These are phyloP conservation scores for Thamnaconus septentrionalis DNA, from an alignment of 2,113 vertebrate genomes.

Conservation along the genomic window DNA sequence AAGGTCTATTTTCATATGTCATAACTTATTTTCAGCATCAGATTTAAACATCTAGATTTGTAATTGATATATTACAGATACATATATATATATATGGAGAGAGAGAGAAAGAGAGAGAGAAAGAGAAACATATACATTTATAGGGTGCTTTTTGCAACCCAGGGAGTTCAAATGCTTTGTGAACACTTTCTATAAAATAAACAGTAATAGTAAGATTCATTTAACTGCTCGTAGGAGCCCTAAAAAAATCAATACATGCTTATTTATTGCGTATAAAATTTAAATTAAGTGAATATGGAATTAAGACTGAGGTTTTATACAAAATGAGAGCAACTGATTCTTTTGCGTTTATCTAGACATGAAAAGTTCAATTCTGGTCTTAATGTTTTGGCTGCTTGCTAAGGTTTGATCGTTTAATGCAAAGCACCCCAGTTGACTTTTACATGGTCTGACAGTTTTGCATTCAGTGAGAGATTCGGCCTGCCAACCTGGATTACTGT, in stretches of 20 bases:
- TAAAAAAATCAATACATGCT: conserved; percentile 22
- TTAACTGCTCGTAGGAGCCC: conserved; percentile 21
- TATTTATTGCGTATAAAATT: conserved; percentile 42
- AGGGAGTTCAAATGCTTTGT: too few relatives aligned
- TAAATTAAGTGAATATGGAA: not conserved
- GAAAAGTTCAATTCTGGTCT: conserved; percentile 34
- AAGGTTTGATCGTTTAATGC: conserved; percentile 1
- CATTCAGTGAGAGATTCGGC: too few relatives aligned
- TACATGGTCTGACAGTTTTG: too few relatives aligned
- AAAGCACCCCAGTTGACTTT: not conserved
- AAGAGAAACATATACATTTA: too few relatives aligned
- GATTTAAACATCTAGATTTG: conserved; percentile 57
- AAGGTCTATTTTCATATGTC: conserved; percentile 69
- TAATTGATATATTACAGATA: conserved; percentile 40
- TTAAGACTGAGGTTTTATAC: conserved; percentile 1
- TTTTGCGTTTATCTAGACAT: conserved; percentile 38
- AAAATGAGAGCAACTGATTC: conserved; percentile 19
- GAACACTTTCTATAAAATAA: too few relatives aligned
- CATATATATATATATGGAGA: conserved; percentile 5
- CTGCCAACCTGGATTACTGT: too few relatives aligned
- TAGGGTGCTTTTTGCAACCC: too few relatives aligned
- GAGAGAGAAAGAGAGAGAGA: too few relatives aligned
- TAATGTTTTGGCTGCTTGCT: conserved; percentile 13
- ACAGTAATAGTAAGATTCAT: conserved; percentile 6
- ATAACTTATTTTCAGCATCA: conserved; percentile 53